Conservation (phyloP, 2,113 vertebrate genomes). For the Sterrhoptilus dennistouni region DNA sequence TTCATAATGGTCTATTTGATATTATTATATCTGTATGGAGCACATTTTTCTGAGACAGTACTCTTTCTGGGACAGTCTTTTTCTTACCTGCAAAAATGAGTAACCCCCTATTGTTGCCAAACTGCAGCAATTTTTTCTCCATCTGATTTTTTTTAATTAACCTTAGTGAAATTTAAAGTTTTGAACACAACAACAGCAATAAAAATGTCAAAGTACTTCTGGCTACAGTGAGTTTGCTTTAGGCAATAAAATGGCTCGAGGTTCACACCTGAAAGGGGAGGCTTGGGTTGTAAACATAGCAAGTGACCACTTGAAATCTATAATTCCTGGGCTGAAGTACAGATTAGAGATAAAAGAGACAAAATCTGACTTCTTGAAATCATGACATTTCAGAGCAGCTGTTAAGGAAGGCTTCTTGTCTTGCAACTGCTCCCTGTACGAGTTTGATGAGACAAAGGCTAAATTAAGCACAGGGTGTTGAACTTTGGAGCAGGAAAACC, state of each 20-base stretch:
- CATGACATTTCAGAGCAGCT: background rate
- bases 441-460: background rate
- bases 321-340: background rate
- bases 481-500: background rate
- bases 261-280: background rate
- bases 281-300: background rate
- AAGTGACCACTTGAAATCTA: background rate
- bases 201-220: background rate
- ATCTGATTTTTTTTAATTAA: background rate
- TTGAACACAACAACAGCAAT: background rate
- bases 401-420: background rate
- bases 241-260: background rate
- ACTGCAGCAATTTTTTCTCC: background rate
- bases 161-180: background rate
- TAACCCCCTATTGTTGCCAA: background rate
- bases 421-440: background rate
- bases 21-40: background rate
- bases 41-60: background rate
- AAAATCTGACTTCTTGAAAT: background rate
- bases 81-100: background rate
- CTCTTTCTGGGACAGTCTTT: background rate
- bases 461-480: background rate
- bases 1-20: background rate
- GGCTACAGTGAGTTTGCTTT: background rate
- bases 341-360: background rate